Percentiles rank a stretch among this genome's conserved stretches.
phyloP scores from a whole-genome alignment of 2,797 vertebrate species.

The Bufotes viridis region DNA sequence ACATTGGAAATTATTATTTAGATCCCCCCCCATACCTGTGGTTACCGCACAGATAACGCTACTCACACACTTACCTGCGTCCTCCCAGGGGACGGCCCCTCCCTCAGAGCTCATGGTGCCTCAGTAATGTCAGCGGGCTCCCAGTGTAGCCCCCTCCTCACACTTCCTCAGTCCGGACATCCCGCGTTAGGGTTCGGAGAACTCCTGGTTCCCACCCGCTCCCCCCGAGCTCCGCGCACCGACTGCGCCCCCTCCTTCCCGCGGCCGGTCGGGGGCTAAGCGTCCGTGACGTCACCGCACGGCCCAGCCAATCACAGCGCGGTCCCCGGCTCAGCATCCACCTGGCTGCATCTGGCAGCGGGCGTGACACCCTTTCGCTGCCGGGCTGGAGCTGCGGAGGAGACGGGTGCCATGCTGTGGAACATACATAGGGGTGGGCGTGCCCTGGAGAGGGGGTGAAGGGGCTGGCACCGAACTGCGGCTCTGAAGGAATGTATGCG shows the following conservation, averaged over 20 bases:
- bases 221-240: slow-evolving; percentile 42
- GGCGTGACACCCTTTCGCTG: slow-evolving; percentile 18
- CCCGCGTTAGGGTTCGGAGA: background rate
- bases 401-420: background rate
- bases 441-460: background rate
- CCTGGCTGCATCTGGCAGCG: slow-evolving; percentile 42
- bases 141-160: background rate
- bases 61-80: slow-evolving; percentile 35
- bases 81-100: slow-evolving; percentile 22
- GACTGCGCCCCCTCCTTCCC: slow-evolving; percentile 1
- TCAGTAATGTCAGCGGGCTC: background rate
- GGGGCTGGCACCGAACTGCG: background rate
- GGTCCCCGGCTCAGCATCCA: slow-evolving; percentile 45
- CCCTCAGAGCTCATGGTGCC: slow-evolving; percentile 36
- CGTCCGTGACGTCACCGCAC: slow-evolving; percentile 52
- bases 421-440: background rate
- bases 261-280: slow-evolving; percentile 36
- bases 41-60: background rate
- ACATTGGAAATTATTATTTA: too few species aligned
- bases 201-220: slow-evolving; percentile 29
- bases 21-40: background rate
- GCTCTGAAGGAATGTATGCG: background rate
- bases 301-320: slow-evolving; percentile 33
- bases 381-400: background rate
- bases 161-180: slow-evolving; percentile 21